Conservation (phyloP, 2,888 invertebrate genomes). For the Phaedon cochleariae region DNA sequence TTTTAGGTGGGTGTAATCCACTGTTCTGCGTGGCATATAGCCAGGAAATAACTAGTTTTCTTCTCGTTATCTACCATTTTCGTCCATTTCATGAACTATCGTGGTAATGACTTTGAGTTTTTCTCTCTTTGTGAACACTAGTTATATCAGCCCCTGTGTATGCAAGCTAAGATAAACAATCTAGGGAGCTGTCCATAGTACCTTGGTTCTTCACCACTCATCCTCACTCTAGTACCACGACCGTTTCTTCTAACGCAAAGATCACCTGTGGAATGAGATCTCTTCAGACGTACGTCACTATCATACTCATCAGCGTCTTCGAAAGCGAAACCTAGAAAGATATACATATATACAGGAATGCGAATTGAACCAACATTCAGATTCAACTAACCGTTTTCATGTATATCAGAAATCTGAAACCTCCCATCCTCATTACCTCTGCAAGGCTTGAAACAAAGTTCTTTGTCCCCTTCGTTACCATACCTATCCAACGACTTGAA, state of each 20-base stretch:
- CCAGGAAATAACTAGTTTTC: too few species aligned
- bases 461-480: slow-evolving; percentile 54
- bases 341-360: too few species aligned
- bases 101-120: too few species aligned
- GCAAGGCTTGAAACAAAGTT: slow-evolving; percentile 59
- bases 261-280: slow-evolving; percentile 66
- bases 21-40: too few species aligned
- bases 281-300: slow-evolving; percentile 57
- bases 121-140: too few species aligned
- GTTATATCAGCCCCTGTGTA: too few species aligned
- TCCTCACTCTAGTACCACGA: slow-evolving; percentile 54
- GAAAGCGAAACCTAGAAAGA: slow-evolving; percentile 52
- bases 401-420: slow-evolving; percentile 66
- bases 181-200: slow-evolving; percentile 44
- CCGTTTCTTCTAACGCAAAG: slow-evolving; percentile 59
- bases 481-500: slow-evolving; percentile 59
- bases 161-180: too few species aligned
- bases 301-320: slow-evolving; percentile 60
- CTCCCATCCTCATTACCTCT: slow-evolving; percentile 64
- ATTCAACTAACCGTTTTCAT: slow-evolving; percentile 65
- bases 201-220: slow-evolving; percentile 60
- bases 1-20: too few species aligned
- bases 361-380: too few species aligned
- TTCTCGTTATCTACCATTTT: too few species aligned
- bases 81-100: too few species aligned